Percentiles rank a stretch among this genome's conserved stretches.
Evolutionary conservation across 2,888 invertebrate genomes (phyloP).

Genomic region (Apodemia hepburni): DNA sequence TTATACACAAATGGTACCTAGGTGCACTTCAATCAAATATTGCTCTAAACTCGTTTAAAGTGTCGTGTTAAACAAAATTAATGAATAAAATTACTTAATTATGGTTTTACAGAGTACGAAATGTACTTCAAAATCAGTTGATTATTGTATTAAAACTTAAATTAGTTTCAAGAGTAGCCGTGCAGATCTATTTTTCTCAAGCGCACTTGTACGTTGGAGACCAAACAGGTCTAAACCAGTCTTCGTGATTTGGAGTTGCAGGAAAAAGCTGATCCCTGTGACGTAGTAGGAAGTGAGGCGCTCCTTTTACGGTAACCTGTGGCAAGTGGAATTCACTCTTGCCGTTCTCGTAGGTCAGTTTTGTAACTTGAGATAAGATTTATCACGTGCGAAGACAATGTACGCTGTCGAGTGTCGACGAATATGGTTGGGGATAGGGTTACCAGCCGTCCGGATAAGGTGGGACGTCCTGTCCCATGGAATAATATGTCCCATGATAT

Average conservation of each 20-base stretch:
- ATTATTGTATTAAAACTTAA: no score
- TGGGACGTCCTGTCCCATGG: not conserved
- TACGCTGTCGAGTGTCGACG: not conserved
- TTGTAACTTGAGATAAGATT: slow-evolving; percentile 11
- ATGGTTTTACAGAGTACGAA: no score
- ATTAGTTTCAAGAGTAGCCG: no score
- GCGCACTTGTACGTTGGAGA: not conserved
- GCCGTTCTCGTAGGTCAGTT: slow-evolving; percentile 26
- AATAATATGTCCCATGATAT: no score
- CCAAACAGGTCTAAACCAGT: slow-evolving; percentile 5
- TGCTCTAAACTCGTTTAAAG: no score
- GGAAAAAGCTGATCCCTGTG: slow-evolving; percentile 5
- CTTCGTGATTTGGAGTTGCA: slow-evolving; percentile 8
- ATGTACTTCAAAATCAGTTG: no score
- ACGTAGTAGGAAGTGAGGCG: slow-evolving; percentile 30
- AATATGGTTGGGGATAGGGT: not conserved
- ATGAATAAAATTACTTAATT: no score
- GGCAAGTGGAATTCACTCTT: slow-evolving; percentile 18
- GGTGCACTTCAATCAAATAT: no score
- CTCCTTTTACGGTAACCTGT: slow-evolving; percentile 37
- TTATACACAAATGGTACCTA: no score
- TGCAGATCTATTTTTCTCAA: not conserved
- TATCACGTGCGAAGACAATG: slow-evolving; percentile 10
- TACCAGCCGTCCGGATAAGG: no score
- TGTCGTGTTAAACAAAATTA: no score